Evolutionary conservation across 2,113 vertebrate species (phyloP).

Genomic region (Atherinomorus stipes): DNA sequence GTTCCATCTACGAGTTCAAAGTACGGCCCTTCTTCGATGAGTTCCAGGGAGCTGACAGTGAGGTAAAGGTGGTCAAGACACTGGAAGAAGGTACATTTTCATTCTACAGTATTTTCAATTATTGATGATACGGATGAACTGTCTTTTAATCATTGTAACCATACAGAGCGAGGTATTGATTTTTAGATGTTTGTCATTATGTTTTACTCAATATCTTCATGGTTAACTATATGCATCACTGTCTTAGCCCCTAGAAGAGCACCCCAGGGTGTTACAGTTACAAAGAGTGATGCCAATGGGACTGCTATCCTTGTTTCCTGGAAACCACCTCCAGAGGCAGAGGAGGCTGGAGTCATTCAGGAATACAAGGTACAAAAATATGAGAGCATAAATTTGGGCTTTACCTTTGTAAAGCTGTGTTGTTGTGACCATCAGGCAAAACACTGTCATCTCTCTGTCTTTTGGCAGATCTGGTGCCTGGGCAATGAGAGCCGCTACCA

Average conservation of each 20-base stretch:
- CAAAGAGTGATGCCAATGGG: slow-evolving; percentile 91
- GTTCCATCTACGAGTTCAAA: slow-evolving; percentile 93
- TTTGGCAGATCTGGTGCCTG: slow-evolving; percentile 92
- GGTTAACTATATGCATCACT: slow-evolving; percentile 36
- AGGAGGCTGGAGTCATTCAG: slow-evolving; percentile 91
- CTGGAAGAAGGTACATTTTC: slow-evolving; percentile 89
- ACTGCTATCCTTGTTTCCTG: slow-evolving; percentile 94
- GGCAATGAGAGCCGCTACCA: slow-evolving; percentile 95
- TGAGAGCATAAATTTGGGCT: slow-evolving; percentile 36
- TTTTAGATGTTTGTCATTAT: neutral
- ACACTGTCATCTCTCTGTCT: slow-evolving; percentile 46
- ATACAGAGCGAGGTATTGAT: neutral
- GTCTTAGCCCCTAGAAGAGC: slow-evolving; percentile 90
- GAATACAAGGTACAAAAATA: slow-evolving; percentile 91
- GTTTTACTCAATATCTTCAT: slow-evolving; percentile 2
- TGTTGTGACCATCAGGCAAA: slow-evolving; percentile 39
- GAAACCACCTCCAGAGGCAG: slow-evolving; percentile 92
- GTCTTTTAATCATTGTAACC: neutral
- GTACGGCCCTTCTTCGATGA: slow-evolving; percentile 96
- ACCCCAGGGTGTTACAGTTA: slow-evolving; percentile 93
- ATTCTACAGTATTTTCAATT: neutral
- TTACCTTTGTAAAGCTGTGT: slow-evolving; percentile 33
- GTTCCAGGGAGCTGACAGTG: slow-evolving; percentile 96
- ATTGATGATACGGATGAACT: neutral
- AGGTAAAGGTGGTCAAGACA: slow-evolving; percentile 92